Percentiles rank a stretch among this genome's conserved stretches.
Conservation (phyloP, 2,888 invertebrate genomes). For the Eretmocerus hayati region DNA sequence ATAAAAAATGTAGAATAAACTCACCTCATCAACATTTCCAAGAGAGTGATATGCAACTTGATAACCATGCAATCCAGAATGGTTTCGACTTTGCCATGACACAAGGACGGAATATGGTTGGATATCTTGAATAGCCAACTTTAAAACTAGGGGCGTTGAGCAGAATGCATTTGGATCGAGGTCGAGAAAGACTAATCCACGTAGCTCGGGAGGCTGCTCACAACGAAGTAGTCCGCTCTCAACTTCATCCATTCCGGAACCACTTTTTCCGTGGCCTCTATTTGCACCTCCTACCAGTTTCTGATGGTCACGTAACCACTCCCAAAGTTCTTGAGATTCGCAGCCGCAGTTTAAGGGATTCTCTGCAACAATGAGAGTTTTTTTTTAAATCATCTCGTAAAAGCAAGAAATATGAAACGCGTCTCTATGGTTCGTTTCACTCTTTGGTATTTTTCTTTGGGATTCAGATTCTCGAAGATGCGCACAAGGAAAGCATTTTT, state of each 20-base stretch:
- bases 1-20: no score
- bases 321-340: slow-evolving; percentile 84
- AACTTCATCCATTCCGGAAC: slow-evolving; percentile 33
- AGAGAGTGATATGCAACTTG: slow-evolving; percentile 78
- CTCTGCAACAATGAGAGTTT: slow-evolving; percentile 60
- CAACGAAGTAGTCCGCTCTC: slow-evolving; percentile 56
- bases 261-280: slow-evolving; percentile 39
- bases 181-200: slow-evolving; percentile 67
- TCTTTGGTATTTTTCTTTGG: no score
- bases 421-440: no score
- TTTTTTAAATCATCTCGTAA: no score
- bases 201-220: slow-evolving; percentile 75
- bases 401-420: no score
- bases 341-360: slow-evolving; percentile 88
- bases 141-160: slow-evolving; percentile 74
- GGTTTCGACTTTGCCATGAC: slow-evolving; percentile 86
- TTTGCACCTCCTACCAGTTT: slow-evolving; percentile 62
- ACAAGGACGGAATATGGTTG: slow-evolving; percentile 82
- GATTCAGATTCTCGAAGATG: no score
- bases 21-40: slow-evolving; percentile 55
- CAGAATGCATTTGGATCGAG: slow-evolving; percentile 76
- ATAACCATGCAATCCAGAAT: slow-evolving; percentile 77
- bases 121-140: slow-evolving; percentile 82
- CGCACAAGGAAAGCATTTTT: no score
- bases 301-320: slow-evolving; percentile 84